A percentile compares a stretch with the other conserved stretches of the same genome.
Conservation (phyloP, 2,888 invertebrate species). For the Anarsia innoxiella region DNA sequence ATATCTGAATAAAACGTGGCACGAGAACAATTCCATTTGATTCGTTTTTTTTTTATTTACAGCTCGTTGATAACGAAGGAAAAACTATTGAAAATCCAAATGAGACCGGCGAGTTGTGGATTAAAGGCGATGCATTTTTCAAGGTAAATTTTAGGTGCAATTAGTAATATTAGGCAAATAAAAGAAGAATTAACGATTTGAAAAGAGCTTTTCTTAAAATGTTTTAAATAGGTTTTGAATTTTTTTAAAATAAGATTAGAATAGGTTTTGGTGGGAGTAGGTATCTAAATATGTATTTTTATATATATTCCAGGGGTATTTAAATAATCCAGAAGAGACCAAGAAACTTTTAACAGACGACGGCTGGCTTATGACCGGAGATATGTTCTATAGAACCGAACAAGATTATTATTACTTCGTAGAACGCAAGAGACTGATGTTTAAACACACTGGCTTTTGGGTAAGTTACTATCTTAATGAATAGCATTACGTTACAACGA, state of each 20-base stretch:
- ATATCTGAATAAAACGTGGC: not conserved
- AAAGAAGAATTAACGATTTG: constrained; percentile 4
- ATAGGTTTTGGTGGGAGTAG: not conserved
- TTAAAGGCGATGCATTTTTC: constrained; percentile 39
- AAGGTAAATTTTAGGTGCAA: too few relatives aligned
- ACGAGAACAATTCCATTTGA: not conserved
- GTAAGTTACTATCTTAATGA: constrained; percentile 19
- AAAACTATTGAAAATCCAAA: constrained; percentile 18
- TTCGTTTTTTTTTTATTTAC: constrained; percentile 11
- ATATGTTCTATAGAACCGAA: constrained; percentile 37
- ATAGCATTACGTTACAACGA: not conserved
- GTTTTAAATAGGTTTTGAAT: not conserved
- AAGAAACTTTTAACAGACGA: constrained; percentile 32
- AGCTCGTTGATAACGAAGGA: constrained; percentile 24
- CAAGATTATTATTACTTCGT: constrained; percentile 35
- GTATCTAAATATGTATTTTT: not conserved
- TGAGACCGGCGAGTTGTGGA: constrained; percentile 35
- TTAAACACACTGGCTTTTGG: constrained; percentile 36
- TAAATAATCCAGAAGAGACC: constrained; percentile 38
- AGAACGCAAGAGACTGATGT: constrained; percentile 37
- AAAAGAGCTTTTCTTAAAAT: not conserved
- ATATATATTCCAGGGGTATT: constrained; percentile 34
- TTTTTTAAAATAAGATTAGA: not conserved
- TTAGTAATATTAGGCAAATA: too few relatives aligned
- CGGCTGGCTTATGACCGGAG: constrained; percentile 43